Conservation (phyloP, 2,888 invertebrate species). For the Tetheella fluctuosa region DNA sequence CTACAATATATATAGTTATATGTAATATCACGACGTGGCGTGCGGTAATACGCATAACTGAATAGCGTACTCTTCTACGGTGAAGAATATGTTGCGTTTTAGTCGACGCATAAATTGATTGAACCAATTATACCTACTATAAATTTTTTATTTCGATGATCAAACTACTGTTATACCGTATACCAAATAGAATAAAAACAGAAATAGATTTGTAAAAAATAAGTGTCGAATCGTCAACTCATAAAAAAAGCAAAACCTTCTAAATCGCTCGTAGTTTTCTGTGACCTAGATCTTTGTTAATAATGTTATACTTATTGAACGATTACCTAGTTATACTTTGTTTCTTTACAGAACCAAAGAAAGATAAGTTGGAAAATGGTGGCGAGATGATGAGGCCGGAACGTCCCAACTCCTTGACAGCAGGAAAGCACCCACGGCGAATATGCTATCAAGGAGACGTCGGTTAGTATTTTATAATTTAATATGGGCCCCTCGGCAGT, state of each 20-base stretch:
- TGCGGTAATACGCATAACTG: slow-evolving; percentile 12
- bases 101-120: too few relatives aligned
- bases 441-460: slow-evolving; percentile 93
- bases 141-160: too few relatives aligned
- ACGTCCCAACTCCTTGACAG: slow-evolving; percentile 91
- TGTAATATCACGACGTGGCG: slow-evolving; percentile 18
- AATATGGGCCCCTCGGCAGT: too few relatives aligned
- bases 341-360: slow-evolving; percentile 93
- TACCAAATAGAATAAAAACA: too few relatives aligned
- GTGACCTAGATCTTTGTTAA: slow-evolving; percentile 18
- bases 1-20: slow-evolving; percentile 32
- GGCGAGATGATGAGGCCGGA: slow-evolving; percentile 86
- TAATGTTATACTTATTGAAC: too few relatives aligned
- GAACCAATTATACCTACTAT: too few relatives aligned
- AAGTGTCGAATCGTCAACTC: background rate
- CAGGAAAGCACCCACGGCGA: slow-evolving; percentile 90
- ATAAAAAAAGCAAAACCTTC: background rate
- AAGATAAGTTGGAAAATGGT: slow-evolving; percentile 94
- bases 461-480: slow-evolving; percentile 51
- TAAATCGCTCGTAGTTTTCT: background rate
- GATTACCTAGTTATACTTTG: slow-evolving; percentile 31
- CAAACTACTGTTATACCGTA: too few relatives aligned
- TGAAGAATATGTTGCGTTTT: too few relatives aligned
- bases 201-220: background rate
- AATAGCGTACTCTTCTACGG: background rate